These are phyloP conservation scores for Campaea margaritaria DNA, from an alignment of 2,888 invertebrate genomes.

Conservation along the genomic window DNA sequence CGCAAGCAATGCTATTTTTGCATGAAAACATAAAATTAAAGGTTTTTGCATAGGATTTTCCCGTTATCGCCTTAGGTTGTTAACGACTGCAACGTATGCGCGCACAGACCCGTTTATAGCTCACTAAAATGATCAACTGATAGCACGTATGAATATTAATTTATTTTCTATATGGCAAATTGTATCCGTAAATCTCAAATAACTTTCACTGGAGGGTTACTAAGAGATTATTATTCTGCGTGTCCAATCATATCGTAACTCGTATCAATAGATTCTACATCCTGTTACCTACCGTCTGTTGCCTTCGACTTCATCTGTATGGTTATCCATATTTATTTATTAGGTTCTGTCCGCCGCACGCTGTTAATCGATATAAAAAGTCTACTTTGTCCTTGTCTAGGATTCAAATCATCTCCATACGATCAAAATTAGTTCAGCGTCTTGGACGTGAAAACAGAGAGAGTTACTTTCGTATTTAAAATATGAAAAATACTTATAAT, in stretches of 20 bases:
- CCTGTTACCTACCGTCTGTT: not conserved
- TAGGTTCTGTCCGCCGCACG: too few species aligned
- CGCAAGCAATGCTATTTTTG: slow-evolving; percentile 5
- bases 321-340: not conserved
- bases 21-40: slow-evolving; percentile 16
- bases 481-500: too few species aligned
- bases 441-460: too few species aligned
- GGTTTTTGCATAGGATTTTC: slow-evolving; percentile 40
- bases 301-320: not conserved
- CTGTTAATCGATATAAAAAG: too few species aligned
- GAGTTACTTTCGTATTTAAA: too few species aligned
- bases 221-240: not conserved
- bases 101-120: slow-evolving; percentile 43
- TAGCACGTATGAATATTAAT: slow-evolving; percentile 27
- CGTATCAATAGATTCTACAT: not conserved
- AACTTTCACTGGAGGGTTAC: slow-evolving; percentile 16
- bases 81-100: slow-evolving; percentile 41
- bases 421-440: too few species aligned
- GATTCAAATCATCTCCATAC: too few species aligned
- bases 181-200: slow-evolving; percentile 17
- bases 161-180: slow-evolving; percentile 18
- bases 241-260: not conserved
- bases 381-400: too few species aligned
- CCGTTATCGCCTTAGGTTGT: slow-evolving; percentile 48
- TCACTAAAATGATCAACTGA: slow-evolving; percentile 47